Evolutionary conservation across 2,797 vertebrate genomes (phyloP).

Genomic region (Notolepis coatsorum): DNA sequence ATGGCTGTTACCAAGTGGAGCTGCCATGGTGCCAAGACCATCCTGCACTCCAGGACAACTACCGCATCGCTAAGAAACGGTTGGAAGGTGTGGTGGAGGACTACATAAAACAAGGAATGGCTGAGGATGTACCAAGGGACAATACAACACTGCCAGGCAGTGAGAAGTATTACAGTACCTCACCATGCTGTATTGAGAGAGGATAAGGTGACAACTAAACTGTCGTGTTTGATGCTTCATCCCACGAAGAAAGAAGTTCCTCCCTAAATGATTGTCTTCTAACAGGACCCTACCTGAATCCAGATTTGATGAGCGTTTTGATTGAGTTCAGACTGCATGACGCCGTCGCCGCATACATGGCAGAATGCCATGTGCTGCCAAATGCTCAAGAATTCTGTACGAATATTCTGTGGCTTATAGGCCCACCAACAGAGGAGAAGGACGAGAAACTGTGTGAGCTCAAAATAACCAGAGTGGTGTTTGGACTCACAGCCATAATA

Average conservation of each 20-base stretch:
- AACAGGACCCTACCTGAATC: constrained; percentile 31
- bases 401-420: too few relatives aligned
- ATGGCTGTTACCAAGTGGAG: constrained; percentile 1
- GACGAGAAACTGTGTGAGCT: too few relatives aligned
- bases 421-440: too few relatives aligned
- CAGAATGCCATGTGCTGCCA: too few relatives aligned
- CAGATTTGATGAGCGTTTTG: constrained; percentile 13
- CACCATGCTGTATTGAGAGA: constrained; percentile 29
- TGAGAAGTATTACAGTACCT: constrained; percentile 14
- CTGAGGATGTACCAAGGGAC: neutral
- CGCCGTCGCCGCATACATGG: constrained; percentile 17
- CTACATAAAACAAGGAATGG: neutral
- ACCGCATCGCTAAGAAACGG: neutral
- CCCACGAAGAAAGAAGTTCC: constrained; percentile 17
- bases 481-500: too few relatives aligned
- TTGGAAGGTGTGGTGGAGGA: constrained; percentile 4
- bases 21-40: constrained; percentile 1
- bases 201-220: constrained; percentile 21
- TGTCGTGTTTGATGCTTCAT: constrained; percentile 37
- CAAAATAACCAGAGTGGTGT: too few relatives aligned
- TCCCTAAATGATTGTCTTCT: constrained; percentile 23
- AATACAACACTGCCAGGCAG: neutral
- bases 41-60: neutral
- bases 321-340: constrained; percentile 33
- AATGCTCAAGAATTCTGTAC: too few relatives aligned